Percentiles rank a stretch among this genome's conserved stretches.
These are phyloP conservation scores for Natator depressus DNA, from an alignment of 2,113 vertebrate genomes.

Conservation along the genomic window DNA sequence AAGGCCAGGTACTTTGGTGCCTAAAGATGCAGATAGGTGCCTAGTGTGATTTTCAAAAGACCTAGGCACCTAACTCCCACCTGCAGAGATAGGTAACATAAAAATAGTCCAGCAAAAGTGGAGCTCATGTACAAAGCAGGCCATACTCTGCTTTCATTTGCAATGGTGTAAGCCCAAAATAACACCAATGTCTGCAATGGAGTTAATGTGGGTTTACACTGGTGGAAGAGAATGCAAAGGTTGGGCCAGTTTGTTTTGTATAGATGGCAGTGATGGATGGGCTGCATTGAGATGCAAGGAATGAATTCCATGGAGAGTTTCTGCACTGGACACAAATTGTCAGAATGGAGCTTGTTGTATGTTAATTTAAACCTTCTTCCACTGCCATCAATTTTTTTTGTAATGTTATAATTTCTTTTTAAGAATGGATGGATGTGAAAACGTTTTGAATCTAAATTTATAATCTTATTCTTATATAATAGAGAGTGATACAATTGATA, in stretches of 20 bases:
- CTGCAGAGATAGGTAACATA: not conserved
- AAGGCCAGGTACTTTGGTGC: not conserved
- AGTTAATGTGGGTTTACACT: constrained; percentile 6
- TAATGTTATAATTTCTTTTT: not conserved
- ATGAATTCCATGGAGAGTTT: not conserved
- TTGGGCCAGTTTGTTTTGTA: not conserved
- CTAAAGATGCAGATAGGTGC: not conserved
- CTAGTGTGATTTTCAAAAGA: not conserved
- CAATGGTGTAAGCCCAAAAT: constrained; percentile 2
- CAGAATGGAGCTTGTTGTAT: not conserved
- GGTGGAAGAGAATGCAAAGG: not conserved
- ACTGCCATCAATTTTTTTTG: not conserved
- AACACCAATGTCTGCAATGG: not conserved
- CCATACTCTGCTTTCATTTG: not conserved
- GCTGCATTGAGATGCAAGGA: not conserved
- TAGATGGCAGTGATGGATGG: not conserved
- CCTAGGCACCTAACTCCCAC: constrained; percentile 22
- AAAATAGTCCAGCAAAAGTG: constrained; percentile 16
- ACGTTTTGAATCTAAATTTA: not conserved
- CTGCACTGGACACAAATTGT: not conserved
- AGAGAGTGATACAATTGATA: not conserved
- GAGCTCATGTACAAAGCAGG: not conserved
- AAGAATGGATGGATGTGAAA: not conserved
- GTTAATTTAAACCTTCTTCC: not conserved
- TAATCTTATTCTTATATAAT: not conserved